Base-by-base conservation (phyloP, 2,113 vertebrate species). In the Condylura cristata region DNA sequence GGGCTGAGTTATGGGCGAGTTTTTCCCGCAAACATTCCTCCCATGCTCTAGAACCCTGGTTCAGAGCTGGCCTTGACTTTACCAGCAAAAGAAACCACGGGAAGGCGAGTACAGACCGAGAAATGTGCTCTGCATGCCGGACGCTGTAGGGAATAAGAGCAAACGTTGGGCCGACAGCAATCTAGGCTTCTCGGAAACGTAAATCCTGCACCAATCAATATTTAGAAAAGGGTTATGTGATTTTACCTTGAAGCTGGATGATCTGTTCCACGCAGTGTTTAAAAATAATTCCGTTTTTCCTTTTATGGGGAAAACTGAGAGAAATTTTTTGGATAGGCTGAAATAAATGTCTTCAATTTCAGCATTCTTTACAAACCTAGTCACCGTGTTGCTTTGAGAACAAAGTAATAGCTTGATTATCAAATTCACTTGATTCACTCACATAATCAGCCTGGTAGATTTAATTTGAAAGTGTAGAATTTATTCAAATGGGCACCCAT, bases 311-410 rank as follows among this genome's bases (percentile, higher is more conserved):
- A 39, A 22, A 2, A 65, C 0, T 22, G 30, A 51, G 32, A 61
- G 18, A 70, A 66, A 4, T 2, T 37, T 56, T 86, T 72, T 63
- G n/a, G 34, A 61, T 41, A 56, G 32, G 28, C 51, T 93, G 28
- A 84, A 88, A 65, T 76, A 70, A 63, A 86, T 39, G 12, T 37
- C 39, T 93, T 89, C 28, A 32, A 46, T 79, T 46, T 93, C 51
- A 74, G 41, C 32, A 28, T 91, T 80, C 63, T 76, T 90, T 24
- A 86, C 46, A 86, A 85, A 82, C 48, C 41, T 20, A 76, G 41
- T 65, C 46, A 63, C 75, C 82, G 68, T 3, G 16, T 72, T 86
- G 28, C 56, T 79, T 84, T 89, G 28, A 34, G n/a, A 90, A 51
- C 39, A 68, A 83, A 86, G 74, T 24, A 58, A 89, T 63, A 70